These are phyloP conservation scores for Chironomus tentans DNA, from an alignment of 2,888 invertebrate species.

Conservation along the genomic window DNA sequence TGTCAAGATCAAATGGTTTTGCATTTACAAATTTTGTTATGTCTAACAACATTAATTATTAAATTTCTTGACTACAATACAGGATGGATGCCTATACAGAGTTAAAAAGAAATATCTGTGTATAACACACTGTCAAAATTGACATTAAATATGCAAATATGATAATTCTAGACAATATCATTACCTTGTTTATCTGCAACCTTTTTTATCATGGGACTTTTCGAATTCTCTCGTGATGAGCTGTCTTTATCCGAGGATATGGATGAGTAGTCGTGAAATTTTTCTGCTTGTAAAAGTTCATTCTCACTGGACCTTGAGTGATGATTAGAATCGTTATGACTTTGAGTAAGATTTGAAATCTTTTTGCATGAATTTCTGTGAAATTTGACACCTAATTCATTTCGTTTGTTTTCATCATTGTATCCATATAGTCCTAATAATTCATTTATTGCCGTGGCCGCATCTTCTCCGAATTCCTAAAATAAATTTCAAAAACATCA, in stretches of 20 bases:
- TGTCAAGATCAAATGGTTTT: too few species aligned
- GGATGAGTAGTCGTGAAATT: conserved; percentile 13
- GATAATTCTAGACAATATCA: too few species aligned
- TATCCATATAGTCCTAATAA: conserved; percentile 88
- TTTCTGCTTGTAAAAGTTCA: not conserved
- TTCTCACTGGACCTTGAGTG: not conserved
- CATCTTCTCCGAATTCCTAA: conserved; percentile 61
- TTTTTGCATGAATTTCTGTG: conserved; percentile 29
- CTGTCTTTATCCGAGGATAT: conserved; percentile 39
- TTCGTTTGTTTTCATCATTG: conserved; percentile 54
- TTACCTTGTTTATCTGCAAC: not conserved
- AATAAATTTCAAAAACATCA: not conserved
- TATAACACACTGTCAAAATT: too few species aligned
- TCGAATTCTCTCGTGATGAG: conserved; percentile 40
- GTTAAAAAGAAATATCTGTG: too few species aligned
- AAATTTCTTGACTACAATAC: too few species aligned
- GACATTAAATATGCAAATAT: too few species aligned
- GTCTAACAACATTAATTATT: too few species aligned
- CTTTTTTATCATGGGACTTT: conserved; percentile 35
- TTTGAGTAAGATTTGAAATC: conserved; percentile 19
- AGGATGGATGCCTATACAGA: too few species aligned
- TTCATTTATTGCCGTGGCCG: conserved; percentile 88
- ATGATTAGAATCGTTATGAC: conserved; percentile 8
- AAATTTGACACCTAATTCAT: conserved; percentile 44
- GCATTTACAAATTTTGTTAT: too few species aligned